These are phyloP conservation scores for Dicyrtoma fusca DNA, from an alignment of 2,888 invertebrate species.

Conservation along the genomic window DNA sequence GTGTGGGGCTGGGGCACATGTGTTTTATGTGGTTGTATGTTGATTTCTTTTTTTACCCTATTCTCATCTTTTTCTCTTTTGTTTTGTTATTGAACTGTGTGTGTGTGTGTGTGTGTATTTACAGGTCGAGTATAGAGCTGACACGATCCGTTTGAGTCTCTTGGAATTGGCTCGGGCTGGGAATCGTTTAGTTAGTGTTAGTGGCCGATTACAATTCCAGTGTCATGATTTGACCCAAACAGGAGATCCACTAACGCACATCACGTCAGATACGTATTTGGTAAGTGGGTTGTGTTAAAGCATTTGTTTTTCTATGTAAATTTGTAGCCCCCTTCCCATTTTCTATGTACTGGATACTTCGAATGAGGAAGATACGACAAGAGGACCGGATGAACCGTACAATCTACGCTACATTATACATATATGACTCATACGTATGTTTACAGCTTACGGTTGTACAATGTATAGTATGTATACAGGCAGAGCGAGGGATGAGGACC, in stretches of 20 bases:
- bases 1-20: not conserved
- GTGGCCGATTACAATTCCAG: constrained; percentile 83
- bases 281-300: constrained; percentile 72
- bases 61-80: not conserved
- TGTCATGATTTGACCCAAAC: constrained; percentile 70
- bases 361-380: too few species aligned
- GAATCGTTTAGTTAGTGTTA: constrained; percentile 77
- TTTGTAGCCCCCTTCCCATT: not conserved
- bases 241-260: constrained; percentile 88
- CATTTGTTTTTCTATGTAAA: not conserved
- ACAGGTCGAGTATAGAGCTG: constrained; percentile 90
- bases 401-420: too few species aligned
- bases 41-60: not conserved
- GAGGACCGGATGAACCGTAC: too few species aligned
- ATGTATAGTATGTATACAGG: not conserved
- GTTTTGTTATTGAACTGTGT: not conserved
- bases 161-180: constrained; percentile 84
- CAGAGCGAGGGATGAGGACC: not conserved
- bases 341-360: too few species aligned
- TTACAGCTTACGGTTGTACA: not conserved
- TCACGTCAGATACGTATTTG: constrained; percentile 87
- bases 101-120: constrained; percentile 47
- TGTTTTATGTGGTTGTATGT: constrained; percentile 7
- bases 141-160: constrained; percentile 82
- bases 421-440: not conserved